Evolutionary conservation across 1,140 invertebrate genomes (phyloP), one percentile per base, ranked within the genome.

Genomic region (Steinernema khuongi): DNA sequence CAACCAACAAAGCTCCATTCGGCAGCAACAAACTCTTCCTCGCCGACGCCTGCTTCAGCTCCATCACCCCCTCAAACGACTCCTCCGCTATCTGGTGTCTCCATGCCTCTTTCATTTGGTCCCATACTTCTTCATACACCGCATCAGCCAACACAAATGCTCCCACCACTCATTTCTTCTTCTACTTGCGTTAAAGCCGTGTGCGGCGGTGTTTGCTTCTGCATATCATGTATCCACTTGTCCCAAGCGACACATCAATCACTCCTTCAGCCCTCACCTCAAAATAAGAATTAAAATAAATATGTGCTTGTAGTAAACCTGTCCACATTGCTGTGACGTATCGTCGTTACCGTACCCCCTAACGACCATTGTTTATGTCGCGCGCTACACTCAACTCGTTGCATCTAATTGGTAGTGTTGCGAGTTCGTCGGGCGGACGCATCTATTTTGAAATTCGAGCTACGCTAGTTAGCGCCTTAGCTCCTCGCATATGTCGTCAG

Each of bases 211-310:
- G 4, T 22, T 2, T 60, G 50, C 50, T 60, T 60, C 50, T 60
- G 50, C 50, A 60, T 60, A 14, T 60, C 50, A 4, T 60, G 50
- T 22, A 14, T 41, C 36, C 36, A 41, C 36, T n/a, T 60, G 14
- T 60, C 50, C 14, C 50, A 60, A 22, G 50, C 19, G 14, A 22
- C 50, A n/a, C 50, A 22, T 22, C 50, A 60, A 7, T 22, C 50
- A 4, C 50, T 60, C 50, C 50, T 60, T 26, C 50, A 14, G 11
- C 50, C 50, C n/a, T n/a, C 14, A 60, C 11, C 50, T 60, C 50
- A 60, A 60, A 60, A 60, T 60, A 26, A 60, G 14, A 60, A 60
- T 60, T 60, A 60, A 60, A 41, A 60, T 60, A 60, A 60, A 60
- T 60, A 60, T 60, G 50, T 60, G 26, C 50, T n/a, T n/a, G 11